phyloP scores from a whole-genome alignment of 2,797 vertebrate genomes.

The Spatula clypeata region DNA sequence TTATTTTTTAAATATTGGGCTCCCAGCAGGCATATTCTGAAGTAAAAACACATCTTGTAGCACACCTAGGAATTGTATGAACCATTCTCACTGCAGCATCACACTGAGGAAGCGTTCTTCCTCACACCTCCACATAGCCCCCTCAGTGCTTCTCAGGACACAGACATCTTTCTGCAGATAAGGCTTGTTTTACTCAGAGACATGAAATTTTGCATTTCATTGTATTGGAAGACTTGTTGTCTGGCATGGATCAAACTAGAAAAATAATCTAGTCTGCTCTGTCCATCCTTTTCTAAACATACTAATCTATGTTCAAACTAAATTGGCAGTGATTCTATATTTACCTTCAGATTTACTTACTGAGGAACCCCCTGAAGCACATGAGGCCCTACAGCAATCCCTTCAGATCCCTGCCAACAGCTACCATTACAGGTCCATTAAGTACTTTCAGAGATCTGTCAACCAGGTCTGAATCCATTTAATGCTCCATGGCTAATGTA shows the following conservation, averaged over 20 bases:
- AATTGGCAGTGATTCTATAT: neutral
- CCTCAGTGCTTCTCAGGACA: neutral
- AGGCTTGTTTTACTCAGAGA: neutral
- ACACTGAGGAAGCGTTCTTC: neutral
- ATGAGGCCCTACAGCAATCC: neutral
- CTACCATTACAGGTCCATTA: neutral
- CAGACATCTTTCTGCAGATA: neutral
- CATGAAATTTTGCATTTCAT: neutral
- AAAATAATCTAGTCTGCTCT: neutral
- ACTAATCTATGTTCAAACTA: neutral
- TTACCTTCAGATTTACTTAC: neutral
- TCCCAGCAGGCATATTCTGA: slow-evolving; percentile 16
- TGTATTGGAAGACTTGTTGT: neutral
- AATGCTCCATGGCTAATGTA: accelerated
- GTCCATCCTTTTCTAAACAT: neutral
- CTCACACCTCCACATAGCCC: neutral
- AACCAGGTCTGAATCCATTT: neutral
- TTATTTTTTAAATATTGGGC: neutral
- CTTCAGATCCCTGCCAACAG: neutral
- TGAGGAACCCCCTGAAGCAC: neutral
- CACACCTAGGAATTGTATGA: neutral
- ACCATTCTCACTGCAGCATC: neutral
- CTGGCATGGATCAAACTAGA: neutral
- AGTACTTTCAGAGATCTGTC: neutral
- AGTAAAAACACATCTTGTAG: neutral